Conservation (phyloP, 2,113 vertebrate species). For the Callocephalon fimbriatum region DNA sequence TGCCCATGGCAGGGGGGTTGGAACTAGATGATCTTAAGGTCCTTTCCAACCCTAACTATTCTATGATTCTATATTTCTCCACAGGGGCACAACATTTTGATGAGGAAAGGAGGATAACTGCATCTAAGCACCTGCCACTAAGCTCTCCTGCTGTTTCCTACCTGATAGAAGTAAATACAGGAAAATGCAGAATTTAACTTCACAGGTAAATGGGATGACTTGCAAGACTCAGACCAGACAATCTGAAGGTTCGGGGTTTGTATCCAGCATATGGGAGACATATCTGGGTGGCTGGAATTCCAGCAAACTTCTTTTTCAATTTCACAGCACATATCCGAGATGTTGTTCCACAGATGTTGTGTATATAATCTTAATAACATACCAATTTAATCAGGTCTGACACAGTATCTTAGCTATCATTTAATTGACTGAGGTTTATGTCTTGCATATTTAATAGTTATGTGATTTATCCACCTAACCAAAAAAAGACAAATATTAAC, state of each 20-base stretch:
- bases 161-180: not conserved
- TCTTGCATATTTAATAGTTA: conserved; percentile 68
- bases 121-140: not conserved
- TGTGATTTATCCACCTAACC: conserved; percentile 59
- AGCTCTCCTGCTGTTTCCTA: not conserved
- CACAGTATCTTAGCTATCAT: conserved; percentile 56
- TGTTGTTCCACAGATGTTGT: not conserved
- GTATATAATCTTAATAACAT: conserved; percentile 49
- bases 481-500: conserved; percentile 71
- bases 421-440: conserved; percentile 74
- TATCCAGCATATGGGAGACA: fast-evolving
- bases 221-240: not conserved
- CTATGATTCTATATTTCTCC: not conserved
- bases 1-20: no score
- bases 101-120: not conserved
- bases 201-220: not conserved
- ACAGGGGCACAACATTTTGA: not conserved
- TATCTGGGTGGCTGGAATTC: fast-evolving
- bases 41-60: no score
- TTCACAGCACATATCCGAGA: not conserved
- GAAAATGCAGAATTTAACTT: not conserved
- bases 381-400: conserved; percentile 65
- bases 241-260: not conserved
- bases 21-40: no score
- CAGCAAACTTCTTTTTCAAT: not conserved